These are phyloP conservation scores for Watsonalla cultraria DNA, from an alignment of 2,888 invertebrate species.

Conservation along the genomic window DNA sequence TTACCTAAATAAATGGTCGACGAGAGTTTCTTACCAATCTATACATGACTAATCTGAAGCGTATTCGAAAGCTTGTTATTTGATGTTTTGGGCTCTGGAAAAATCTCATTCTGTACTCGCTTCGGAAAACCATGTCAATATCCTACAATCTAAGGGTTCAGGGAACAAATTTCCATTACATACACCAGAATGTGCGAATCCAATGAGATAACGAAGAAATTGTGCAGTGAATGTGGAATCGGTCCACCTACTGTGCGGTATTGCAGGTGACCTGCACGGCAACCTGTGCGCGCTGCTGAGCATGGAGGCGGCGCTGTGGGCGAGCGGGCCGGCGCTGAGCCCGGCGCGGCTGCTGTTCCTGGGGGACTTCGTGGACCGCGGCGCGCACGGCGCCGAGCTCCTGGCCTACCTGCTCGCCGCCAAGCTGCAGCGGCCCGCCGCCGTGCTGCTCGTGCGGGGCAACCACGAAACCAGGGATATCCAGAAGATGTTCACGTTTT, in stretches of 20 bases:
- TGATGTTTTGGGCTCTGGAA: too few relatives aligned
- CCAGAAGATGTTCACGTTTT: conserved; percentile 86
- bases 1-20: too few relatives aligned
- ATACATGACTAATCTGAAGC: not conserved
- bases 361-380: conserved; percentile 88
- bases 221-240: not conserved
- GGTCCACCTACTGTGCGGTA: not conserved
- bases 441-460: conserved; percentile 82
- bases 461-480: conserved; percentile 88
- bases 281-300: conserved; percentile 83
- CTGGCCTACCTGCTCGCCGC: conserved; percentile 84
- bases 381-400: conserved; percentile 83
- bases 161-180: too few relatives aligned
- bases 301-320: conserved; percentile 85
- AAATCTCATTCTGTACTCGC: too few relatives aligned
- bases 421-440: conserved; percentile 82
- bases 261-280: conserved; percentile 85
- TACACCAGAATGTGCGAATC: too few relatives aligned
- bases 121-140: too few relatives aligned
- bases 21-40: too few relatives aligned
- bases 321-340: conserved; percentile 80
- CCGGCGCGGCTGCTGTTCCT: conserved; percentile 84
- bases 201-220: too few relatives aligned
- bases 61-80: not conserved
- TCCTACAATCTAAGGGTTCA: too few relatives aligned